A percentile compares a stretch with the other conserved stretches of the same genome.
Evolutionary conservation across 2,888 invertebrate genomes (phyloP).

Genomic region (Mylabris sibirica): DNA sequence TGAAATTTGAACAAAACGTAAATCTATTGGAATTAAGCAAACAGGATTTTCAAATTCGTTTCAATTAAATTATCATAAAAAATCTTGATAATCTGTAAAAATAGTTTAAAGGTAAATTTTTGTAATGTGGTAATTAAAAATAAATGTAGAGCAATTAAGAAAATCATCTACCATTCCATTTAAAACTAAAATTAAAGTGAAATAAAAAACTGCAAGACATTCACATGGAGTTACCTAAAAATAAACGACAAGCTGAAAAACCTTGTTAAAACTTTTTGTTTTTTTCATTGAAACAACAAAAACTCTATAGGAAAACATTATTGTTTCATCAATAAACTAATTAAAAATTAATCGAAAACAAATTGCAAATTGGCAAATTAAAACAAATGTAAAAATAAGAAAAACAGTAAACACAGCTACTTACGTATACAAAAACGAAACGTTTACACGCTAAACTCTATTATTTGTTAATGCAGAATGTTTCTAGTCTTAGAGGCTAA

Average conservation of each 20-base stretch:
- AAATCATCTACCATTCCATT: slow-evolving; percentile 30
- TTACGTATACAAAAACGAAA: slow-evolving; percentile 51
- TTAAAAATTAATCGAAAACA: slow-evolving; percentile 38
- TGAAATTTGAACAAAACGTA: not conserved
- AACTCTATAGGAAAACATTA: not conserved
- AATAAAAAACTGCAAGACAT: slow-evolving; percentile 36
- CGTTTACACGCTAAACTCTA: slow-evolving; percentile 51
- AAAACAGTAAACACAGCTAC: slow-evolving; percentile 47
- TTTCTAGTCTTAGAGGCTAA: slow-evolving; percentile 44
- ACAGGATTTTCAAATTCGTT: slow-evolving; percentile 17
- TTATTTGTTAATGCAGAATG: slow-evolving; percentile 50
- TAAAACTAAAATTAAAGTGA: not conserved
- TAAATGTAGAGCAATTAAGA: slow-evolving; percentile 22
- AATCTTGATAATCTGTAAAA: slow-evolving; percentile 21
- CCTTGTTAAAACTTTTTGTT: slow-evolving; percentile 35
- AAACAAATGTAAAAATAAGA: slow-evolving; percentile 41
- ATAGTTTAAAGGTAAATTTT: not conserved
- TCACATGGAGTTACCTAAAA: slow-evolving; percentile 42
- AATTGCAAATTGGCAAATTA: slow-evolving; percentile 55
- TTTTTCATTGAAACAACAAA: not conserved
- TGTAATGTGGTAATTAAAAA: not conserved
- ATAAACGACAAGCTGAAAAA: slow-evolving; percentile 43
- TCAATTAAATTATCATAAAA: slow-evolving; percentile 22
- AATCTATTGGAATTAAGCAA: slow-evolving; percentile 8
- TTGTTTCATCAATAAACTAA: no score